Evolutionary conservation across 1,140 invertebrate genomes (phyloP).

Genomic region (Bombyx mandarina): DNA sequence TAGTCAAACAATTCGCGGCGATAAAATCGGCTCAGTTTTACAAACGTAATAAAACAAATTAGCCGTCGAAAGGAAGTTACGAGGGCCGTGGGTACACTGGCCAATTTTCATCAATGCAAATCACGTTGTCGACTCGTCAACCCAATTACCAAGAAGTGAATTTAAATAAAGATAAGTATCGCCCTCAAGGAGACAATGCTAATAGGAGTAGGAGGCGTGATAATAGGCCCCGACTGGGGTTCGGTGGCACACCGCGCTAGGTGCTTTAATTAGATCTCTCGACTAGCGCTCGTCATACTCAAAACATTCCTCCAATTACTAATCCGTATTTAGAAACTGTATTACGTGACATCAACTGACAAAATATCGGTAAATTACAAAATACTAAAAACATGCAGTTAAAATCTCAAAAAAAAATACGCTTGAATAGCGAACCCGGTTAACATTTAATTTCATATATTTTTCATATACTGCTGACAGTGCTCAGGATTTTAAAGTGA

Average conservation of each 20-base stretch:
- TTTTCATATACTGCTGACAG: too few species aligned
- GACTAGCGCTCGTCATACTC: constrained; percentile 60
- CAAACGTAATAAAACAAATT: constrained; percentile 56
- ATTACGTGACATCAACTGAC: constrained; percentile 25
- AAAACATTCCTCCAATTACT: constrained; percentile 68
- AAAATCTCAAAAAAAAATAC: neutral
- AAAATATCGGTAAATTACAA: too few species aligned
- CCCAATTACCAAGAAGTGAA: constrained; percentile 70
- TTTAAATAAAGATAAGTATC: constrained; percentile 72
- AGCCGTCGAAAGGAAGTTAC: constrained; percentile 43
- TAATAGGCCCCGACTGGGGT: constrained; percentile 60
- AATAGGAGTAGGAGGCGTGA: constrained; percentile 63
- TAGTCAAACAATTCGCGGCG: constrained; percentile 3
- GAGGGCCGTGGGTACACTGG: constrained; percentile 44
- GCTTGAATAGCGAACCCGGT: too few species aligned
- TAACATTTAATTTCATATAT: too few species aligned
- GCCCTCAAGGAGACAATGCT: constrained; percentile 68
- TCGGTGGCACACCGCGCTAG: constrained; percentile 48
- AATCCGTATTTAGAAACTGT: constrained; percentile 56
- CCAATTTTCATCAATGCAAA: constrained; percentile 70
- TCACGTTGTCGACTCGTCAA: constrained; percentile 70
- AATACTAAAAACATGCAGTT: too few species aligned
- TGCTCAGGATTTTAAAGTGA: too few species aligned
- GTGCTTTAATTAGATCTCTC: constrained; percentile 67
- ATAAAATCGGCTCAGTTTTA: constrained; percentile 20